Conservation (phyloP, 2,888 invertebrate species). For the Alcis repandata region DNA sequence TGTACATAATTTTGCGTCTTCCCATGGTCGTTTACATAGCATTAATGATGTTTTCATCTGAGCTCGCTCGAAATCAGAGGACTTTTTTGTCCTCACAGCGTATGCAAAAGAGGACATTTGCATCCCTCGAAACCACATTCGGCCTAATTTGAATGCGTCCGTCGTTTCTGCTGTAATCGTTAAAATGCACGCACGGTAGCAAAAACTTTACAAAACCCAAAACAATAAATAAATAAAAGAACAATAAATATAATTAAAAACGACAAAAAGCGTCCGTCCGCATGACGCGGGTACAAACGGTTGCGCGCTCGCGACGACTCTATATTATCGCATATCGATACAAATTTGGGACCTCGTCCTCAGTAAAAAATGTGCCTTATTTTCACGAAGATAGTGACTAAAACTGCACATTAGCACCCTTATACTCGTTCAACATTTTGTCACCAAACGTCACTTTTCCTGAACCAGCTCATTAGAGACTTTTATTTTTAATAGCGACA, state of each 20-base stretch:
- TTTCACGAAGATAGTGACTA: constrained; percentile 52
- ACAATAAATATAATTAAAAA: constrained; percentile 86
- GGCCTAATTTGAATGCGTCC: constrained; percentile 81
- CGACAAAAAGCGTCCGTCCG: constrained; percentile 83
- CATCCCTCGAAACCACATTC: constrained; percentile 71
- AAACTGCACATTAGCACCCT: constrained; percentile 51
- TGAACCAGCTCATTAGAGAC: constrained; percentile 74
- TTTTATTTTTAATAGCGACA: constrained; percentile 40
- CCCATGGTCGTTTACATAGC: constrained; percentile 72
- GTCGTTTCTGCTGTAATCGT: constrained; percentile 77
- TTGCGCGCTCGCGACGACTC: constrained; percentile 77
- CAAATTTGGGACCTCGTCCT: constrained; percentile 55
- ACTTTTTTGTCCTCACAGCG: constrained; percentile 60
- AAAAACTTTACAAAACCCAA: constrained; percentile 63
- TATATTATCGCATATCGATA: constrained; percentile 67
- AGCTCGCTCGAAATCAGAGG: constrained; percentile 61
- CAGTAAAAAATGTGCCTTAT: constrained; percentile 58
- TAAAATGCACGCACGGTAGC: constrained; percentile 83
- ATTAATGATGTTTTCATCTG: constrained; percentile 79
- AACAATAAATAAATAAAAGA: constrained; percentile 84
- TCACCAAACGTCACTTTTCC: constrained; percentile 76
- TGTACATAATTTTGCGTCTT: constrained; percentile 50
- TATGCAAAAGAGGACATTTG: constrained; percentile 81
- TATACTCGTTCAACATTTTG: constrained; percentile 77
- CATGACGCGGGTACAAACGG: constrained; percentile 79